phyloP scores from a whole-genome alignment of 2,797 vertebrate genomes.

The Micromesistius poutassou region DNA sequence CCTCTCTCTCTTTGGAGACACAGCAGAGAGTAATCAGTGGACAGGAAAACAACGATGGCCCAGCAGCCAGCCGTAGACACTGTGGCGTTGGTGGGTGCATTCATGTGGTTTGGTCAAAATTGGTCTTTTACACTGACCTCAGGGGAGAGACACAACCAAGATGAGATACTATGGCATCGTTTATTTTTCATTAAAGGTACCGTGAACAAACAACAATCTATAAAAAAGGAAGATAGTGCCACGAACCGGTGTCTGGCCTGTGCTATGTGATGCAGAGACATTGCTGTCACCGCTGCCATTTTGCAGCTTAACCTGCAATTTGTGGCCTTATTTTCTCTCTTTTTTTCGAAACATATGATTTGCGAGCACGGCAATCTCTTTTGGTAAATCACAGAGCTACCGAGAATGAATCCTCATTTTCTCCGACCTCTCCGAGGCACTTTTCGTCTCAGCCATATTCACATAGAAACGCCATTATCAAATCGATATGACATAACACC shows the following conservation, averaged over 20 bases:
- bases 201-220: conserved; percentile 33
- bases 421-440: neutral
- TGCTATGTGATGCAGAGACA: conserved; percentile 34
- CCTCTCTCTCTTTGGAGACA: neutral
- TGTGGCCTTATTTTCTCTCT: conserved; percentile 35
- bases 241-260: conserved; percentile 25
- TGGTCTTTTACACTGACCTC: conserved; percentile 15
- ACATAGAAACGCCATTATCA: neutral
- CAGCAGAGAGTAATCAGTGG: neutral
- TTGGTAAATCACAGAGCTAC: conserved; percentile 35
- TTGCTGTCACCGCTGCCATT: conserved; percentile 41
- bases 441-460: neutral
- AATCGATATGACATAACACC: neutral
- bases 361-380: conserved; percentile 34
- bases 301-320: conserved; percentile 61
- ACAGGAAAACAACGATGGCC: neutral
- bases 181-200: conserved; percentile 1
- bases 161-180: neutral
- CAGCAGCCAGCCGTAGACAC: neutral
- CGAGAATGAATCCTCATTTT: conserved; percentile 18
- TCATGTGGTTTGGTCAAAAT: conserved; percentile 2
- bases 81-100: neutral
- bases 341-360: conserved; percentile 50
- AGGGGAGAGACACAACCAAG: conserved; percentile 14
- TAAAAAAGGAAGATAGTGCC: conserved; percentile 31